A percentile compares a stretch with the other conserved stretches of the same genome.
phyloP scores from a whole-genome alignment of 2,888 invertebrate genomes.

The Emesis furor region DNA sequence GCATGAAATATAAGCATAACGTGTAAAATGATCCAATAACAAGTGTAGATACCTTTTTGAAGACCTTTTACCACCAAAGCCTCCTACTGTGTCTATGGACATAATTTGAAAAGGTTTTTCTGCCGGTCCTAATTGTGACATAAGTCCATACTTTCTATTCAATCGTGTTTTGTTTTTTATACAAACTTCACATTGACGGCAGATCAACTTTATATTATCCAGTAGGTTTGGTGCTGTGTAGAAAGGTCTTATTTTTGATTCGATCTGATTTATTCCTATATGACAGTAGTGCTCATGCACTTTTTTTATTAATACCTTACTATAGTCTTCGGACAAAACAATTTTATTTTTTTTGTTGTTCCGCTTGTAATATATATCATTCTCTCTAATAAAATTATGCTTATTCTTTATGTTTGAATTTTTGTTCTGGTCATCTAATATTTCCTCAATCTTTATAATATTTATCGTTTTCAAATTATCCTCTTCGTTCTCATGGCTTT shows the following conservation, averaged over 20 bases:
- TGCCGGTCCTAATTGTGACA: constrained; percentile 37
- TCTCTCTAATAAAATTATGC: constrained; percentile 13
- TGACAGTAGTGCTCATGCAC: constrained; percentile 46
- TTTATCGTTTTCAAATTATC: constrained; percentile 51
- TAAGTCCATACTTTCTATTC: constrained; percentile 30
- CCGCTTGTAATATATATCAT: constrained; percentile 37
- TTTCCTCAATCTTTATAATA: constrained; percentile 42
- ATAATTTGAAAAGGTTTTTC: constrained; percentile 36
- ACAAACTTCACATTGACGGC: constrained; percentile 39
- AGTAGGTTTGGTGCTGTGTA: constrained; percentile 46
- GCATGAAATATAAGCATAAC: constrained; percentile 33
- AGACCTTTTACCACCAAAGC: constrained; percentile 40
- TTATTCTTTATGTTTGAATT: constrained; percentile 43
- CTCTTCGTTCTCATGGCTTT: constrained; percentile 43
- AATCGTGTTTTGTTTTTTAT: constrained; percentile 42
- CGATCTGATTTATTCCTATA: constrained; percentile 45
- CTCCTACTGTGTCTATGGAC: constrained; percentile 38
- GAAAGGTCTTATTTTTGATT: constrained; percentile 45
- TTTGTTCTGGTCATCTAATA: constrained; percentile 38
- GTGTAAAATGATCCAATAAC: constrained; percentile 33
- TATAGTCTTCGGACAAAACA: constrained; percentile 36
- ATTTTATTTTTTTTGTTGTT: constrained; percentile 41
- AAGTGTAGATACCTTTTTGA: constrained; percentile 33
- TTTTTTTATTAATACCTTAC: constrained; percentile 42
- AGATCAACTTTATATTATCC: constrained; percentile 41